Conservation (phyloP, 2,113 vertebrate genomes). For the Plecotus auritus region DNA sequence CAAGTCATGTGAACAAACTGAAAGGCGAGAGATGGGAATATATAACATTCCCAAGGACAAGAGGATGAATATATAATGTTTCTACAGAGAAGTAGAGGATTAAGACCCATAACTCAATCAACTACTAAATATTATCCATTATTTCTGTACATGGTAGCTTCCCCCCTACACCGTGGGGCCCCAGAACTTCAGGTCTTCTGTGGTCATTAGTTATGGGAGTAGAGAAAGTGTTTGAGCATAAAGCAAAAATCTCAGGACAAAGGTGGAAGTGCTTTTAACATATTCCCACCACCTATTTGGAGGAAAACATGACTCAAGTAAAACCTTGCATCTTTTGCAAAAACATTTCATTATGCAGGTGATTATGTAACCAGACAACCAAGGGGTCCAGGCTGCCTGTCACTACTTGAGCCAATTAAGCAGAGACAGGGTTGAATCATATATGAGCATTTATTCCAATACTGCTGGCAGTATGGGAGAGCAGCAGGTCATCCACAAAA, state of each 20-base stretch:
- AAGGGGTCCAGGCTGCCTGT: too few relatives aligned
- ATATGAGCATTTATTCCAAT: too few relatives aligned
- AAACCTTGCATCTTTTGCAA: not conserved
- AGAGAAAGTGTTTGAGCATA: not conserved
- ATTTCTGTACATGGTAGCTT: not conserved
- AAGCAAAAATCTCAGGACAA: not conserved
- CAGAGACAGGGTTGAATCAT: too few relatives aligned
- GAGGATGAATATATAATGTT: not conserved
- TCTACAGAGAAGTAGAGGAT: not conserved
- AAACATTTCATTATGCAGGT: not conserved
- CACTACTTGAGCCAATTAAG: too few relatives aligned
- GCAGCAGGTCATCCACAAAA: too few relatives aligned
- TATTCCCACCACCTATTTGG: not conserved
- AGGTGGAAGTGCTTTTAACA: not conserved
- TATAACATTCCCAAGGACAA: not conserved
- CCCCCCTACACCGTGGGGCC: not conserved
- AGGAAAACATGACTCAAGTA: not conserved
- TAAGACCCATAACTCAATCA: not conserved
- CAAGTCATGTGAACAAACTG: not conserved
- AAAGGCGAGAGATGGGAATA: not conserved
- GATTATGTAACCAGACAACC: too few relatives aligned
- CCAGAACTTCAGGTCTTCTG: not conserved
- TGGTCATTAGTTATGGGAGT: not conserved
- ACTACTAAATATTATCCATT: not conserved
- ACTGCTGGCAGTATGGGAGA: too few relatives aligned